These are phyloP conservation scores for Malurus melanocephalus DNA, from an alignment of 2,113 vertebrate genomes.

Conservation along the genomic window DNA sequence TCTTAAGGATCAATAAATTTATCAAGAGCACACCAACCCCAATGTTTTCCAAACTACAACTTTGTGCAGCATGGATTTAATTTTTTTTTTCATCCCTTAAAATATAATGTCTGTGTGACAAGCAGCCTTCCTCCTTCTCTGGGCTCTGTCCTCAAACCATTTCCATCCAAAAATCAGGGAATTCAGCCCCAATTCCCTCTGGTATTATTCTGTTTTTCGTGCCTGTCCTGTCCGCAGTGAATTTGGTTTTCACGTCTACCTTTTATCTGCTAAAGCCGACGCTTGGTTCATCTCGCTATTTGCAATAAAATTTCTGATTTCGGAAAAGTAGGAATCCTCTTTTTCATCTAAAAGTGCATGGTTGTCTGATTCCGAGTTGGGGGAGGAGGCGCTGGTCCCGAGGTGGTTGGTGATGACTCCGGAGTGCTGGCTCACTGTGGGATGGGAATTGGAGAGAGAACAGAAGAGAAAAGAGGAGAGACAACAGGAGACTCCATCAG, in stretches of 20 bases:
- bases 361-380: conserved; percentile 98
- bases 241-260: conserved; percentile 68
- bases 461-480: neutral
- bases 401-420: conserved; percentile 90
- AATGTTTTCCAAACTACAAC: neutral
- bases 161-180: neutral
- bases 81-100: neutral
- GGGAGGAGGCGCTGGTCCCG: conserved; percentile 83
- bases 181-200: neutral
- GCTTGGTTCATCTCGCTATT: conserved; percentile 94
- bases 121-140: neutral
- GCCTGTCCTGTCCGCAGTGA: neutral
- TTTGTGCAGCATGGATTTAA: neutral
- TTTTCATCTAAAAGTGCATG: conserved; percentile 99
- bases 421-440: conserved; percentile 92
- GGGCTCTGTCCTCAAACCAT: neutral
- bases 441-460: neutral
- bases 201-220: rapidly evolving
- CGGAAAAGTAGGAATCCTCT: conserved; percentile 97
- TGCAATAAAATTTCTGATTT: conserved; percentile 98
- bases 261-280: conserved; percentile 86
- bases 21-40: neutral
- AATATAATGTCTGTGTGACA: neutral
- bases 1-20: neutral
- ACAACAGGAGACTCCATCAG: neutral